Percentiles rank a stretch among this genome's conserved stretches.
Evolutionary conservation across 2,797 vertebrate species (phyloP).

Genomic region (Amblyraja radiata): DNA sequence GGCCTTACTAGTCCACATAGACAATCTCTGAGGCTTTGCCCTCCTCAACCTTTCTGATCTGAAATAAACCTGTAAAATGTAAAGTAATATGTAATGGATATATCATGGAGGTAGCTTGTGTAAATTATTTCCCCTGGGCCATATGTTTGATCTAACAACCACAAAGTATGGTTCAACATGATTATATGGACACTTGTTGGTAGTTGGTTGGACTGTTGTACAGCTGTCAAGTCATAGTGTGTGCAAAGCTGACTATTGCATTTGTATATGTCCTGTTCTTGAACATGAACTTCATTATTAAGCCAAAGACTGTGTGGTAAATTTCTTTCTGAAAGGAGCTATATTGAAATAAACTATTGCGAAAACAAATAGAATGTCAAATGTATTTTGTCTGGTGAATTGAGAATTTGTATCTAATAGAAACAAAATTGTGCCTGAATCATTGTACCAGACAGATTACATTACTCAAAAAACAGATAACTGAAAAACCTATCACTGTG

Average conservation of each 20-base stretch:
- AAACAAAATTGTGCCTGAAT: background rate
- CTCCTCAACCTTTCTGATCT: no score
- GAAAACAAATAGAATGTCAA: background rate
- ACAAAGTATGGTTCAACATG: background rate
- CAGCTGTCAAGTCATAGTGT: background rate
- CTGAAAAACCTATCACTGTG: background rate
- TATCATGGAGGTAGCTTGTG: background rate
- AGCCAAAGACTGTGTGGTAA: conserved; percentile 28
- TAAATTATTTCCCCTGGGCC: background rate
- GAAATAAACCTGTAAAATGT: background rate
- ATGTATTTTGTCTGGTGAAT: background rate
- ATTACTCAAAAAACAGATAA: background rate
- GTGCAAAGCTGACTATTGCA: background rate
- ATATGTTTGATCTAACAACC: background rate
- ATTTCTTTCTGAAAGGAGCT: background rate
- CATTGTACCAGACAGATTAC: background rate
- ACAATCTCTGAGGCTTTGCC: no score
- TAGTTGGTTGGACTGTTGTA: background rate
- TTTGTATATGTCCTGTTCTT: background rate
- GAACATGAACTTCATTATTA: background rate
- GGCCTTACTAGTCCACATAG: no score
- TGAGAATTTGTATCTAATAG: no score
- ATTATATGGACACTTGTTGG: background rate
- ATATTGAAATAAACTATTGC: background rate
- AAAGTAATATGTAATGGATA: background rate